Evolutionary conservation across 2,113 vertebrate species (phyloP).

Genomic region (Numenius arquata): DNA sequence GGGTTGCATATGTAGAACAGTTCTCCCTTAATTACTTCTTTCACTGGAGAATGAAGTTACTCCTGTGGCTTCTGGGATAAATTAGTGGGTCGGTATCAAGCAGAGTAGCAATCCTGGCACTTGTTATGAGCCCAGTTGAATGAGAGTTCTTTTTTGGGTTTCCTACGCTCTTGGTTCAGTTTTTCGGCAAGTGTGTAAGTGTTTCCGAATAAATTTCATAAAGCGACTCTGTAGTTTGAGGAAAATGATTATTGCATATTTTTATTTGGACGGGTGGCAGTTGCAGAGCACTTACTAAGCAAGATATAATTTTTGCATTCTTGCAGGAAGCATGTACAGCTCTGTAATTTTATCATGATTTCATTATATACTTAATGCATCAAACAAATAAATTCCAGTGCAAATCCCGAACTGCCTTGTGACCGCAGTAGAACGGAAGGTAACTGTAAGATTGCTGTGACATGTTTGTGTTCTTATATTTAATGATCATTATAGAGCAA

Average conservation of each 20-base stretch:
- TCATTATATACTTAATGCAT: neutral
- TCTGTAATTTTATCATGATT: neutral
- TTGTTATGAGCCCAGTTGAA: neutral
- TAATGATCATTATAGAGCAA: neutral
- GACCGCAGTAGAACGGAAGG: neutral
- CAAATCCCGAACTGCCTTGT: neutral
- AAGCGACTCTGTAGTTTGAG: neutral
- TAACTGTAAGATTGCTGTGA: neutral
- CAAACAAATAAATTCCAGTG: neutral
- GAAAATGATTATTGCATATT: neutral
- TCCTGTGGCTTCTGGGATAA: neutral
- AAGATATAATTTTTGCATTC: neutral
- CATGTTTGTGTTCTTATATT: neutral
- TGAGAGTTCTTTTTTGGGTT: neutral
- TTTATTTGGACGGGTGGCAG: neutral
- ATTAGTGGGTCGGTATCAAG: neutral
- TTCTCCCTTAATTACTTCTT: constrained; percentile 3
- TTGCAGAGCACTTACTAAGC: constrained; percentile 19
- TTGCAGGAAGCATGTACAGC: neutral
- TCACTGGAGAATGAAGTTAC: neutral
- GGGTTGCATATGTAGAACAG: neutral
- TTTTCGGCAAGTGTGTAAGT: neutral
- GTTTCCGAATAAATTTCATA: neutral
- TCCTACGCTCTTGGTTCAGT: neutral
- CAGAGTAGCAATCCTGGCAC: neutral